These are phyloP conservation scores for Macquaria ambigua DNA, from an alignment of 2,113 vertebrate genomes.

Conservation along the genomic window DNA sequence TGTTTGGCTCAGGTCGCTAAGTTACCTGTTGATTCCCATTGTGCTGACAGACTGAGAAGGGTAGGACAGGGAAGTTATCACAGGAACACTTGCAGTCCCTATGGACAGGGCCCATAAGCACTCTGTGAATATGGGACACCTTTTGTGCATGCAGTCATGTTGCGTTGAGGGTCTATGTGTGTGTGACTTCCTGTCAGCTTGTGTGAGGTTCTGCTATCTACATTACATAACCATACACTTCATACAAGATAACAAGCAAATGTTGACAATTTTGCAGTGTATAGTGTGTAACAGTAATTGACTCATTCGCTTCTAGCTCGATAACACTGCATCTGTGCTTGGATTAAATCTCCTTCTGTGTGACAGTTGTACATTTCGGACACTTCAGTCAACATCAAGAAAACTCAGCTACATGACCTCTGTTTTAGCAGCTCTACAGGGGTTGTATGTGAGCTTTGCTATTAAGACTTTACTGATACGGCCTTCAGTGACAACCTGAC, in stretches of 20 bases:
- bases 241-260: conserved; percentile 32
- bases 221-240: conserved; percentile 32
- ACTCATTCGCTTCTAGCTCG: neutral
- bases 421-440: neutral
- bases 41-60: conserved; percentile 40
- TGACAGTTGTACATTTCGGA: neutral
- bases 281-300: neutral
- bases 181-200: conserved; percentile 51
- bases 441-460: conserved; percentile 11
- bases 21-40: conserved; percentile 69
- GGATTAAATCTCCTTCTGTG: neutral
- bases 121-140: conserved; percentile 56
- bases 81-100: conserved; percentile 42
- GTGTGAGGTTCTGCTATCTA: conserved; percentile 31
- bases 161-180: conserved; percentile 33
- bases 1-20: conserved; percentile 51
- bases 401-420: neutral
- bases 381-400: neutral
- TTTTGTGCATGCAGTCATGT: conserved; percentile 44
- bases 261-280: neutral
- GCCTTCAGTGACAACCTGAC: neutral
- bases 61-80: conserved; percentile 49
- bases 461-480: conserved; percentile 4
- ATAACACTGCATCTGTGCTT: neutral
- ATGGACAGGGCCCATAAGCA: conserved; percentile 43